Conservation (phyloP, 2,888 invertebrate species). For the Tolmerus cingulatus region DNA sequence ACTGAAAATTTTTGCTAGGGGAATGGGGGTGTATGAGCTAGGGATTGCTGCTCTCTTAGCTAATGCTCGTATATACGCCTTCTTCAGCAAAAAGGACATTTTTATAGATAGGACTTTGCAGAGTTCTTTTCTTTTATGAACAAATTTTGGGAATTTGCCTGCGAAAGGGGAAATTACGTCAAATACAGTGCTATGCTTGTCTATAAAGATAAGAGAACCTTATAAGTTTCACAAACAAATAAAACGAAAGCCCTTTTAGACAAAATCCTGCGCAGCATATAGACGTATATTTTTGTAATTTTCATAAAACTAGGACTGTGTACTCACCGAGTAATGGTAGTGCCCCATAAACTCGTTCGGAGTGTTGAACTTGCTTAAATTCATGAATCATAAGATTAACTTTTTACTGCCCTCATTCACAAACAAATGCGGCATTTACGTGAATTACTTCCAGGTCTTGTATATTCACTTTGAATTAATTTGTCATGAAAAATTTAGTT, state of each 20-base stretch:
- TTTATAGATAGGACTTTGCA: background rate
- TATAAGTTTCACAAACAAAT: background rate
- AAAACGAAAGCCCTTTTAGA: background rate
- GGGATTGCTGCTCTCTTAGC: background rate
- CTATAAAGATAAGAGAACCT: background rate
- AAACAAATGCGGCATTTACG: background rate
- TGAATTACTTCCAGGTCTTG: background rate
- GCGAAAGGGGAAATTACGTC: background rate
- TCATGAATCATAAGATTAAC: background rate
- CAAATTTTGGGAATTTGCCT: background rate
- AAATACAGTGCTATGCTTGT: background rate
- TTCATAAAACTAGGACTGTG: background rate
- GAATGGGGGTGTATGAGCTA: background rate
- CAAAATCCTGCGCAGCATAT: background rate
- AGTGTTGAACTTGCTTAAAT: background rate
- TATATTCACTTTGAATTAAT: background rate
- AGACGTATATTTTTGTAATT: background rate
- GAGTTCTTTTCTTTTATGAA: background rate
- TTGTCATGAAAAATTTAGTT: background rate
- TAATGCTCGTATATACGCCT: background rate
- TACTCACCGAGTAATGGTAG: background rate
- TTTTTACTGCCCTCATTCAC: background rate
- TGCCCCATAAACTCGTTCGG: background rate
- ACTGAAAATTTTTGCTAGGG: background rate
- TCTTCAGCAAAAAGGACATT: background rate